Evolutionary conservation across 2,113 vertebrate species (phyloP), one percentile per base, ranked within the genome.

Genomic region (Pyrgilauda ruficollis): DNA sequence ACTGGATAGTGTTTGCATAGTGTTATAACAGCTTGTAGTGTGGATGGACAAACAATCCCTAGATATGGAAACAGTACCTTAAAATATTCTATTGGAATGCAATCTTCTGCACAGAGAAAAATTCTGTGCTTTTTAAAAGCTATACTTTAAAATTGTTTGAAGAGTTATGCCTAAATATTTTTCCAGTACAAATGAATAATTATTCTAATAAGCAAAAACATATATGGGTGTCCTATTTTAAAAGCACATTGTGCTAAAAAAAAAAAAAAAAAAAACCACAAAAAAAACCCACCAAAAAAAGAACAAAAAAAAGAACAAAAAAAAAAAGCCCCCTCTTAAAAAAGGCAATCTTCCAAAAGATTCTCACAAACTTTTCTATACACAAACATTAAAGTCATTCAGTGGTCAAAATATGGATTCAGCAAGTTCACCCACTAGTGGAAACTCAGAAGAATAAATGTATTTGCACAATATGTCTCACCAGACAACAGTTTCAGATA

Each of bases 301-400:
- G 2, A 8, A 43, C 15, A 13, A 10, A 8, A 11, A 16, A 10
- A 16, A 0, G 2, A 8, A 43, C 15, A 13, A 11, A 16, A 11
- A 16, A 10, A 5, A 35, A 7, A 9, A 19, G 5, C 0, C 3
- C 1, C 16, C 9, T 55, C 2, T 19, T 15, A 55, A 61, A 31
- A 79, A 61, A 61, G 35, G 8, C 4, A 56, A 15, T 0, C 0
- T 1, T 3, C 6, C 5, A 4, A 4, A 24, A 49, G 6, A 23
- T 70, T 82, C 39, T 72, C 47, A 33, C 4, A 46, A 79, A 59
- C 7, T 20, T 11, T 61, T 77, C 28, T 18, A 7, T 69, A 24
- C 18, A 24, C 55, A 7, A 81, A 77, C 68, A 91, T 43, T 64
- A 30, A 91, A 74, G 12, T 37, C 6, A 68, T 23, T 41, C 6